Base-by-base conservation (phyloP, 2,113 vertebrate genomes). In the Larimichthys crocea region DNA sequence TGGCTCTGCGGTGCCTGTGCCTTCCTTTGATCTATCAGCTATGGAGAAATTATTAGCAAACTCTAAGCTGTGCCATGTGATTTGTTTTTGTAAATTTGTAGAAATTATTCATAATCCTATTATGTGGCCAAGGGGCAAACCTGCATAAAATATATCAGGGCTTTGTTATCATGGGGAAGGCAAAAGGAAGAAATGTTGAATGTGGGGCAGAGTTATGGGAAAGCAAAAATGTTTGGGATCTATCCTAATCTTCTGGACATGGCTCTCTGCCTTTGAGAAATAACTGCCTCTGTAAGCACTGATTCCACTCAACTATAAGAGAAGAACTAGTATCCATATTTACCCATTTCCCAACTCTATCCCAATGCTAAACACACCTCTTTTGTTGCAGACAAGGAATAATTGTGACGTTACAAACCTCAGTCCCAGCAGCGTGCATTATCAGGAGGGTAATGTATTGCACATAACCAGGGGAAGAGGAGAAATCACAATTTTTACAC, bases 51-150 rank as follows among this genome's bases (percentile, higher is more conserved):
- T 96, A 99, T 97, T 95, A 97, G 96, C 97, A 97, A 97, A 98
- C 96, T 97, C 95, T 98, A 98, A 98, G 97, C 97, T 95, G 94
- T 95, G 95, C 96, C 98, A 98, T 99, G 98, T 99, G 98, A 99
- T 99, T 98, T 97, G 96, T 98, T 98, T 98, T 99, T 97, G 96
- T 96, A 98, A 98, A 98, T 99, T 98, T 98, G 96, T 96, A 97
- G 96, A 99, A 99, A 98, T 98, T 96, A 98, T 97, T 97, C 95
- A 96, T 99, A 99, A 99, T 99, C 98, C 97, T 99, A 98, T 99
- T 98, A 99, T 86, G 95, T 96, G 94, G 95, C 95, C 92, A 90
- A 93, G 95, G 95, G 95, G 95, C 94, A 97, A 97, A 97, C 95
- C 95, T 96, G 96, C 96, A 97, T 97, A 96, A 97, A 98, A 96